Percentiles rank a stretch among this genome's conserved stretches.
phyloP scores from a whole-genome alignment of 2,888 invertebrate genomes.

The Frankliniella fusca region DNA sequence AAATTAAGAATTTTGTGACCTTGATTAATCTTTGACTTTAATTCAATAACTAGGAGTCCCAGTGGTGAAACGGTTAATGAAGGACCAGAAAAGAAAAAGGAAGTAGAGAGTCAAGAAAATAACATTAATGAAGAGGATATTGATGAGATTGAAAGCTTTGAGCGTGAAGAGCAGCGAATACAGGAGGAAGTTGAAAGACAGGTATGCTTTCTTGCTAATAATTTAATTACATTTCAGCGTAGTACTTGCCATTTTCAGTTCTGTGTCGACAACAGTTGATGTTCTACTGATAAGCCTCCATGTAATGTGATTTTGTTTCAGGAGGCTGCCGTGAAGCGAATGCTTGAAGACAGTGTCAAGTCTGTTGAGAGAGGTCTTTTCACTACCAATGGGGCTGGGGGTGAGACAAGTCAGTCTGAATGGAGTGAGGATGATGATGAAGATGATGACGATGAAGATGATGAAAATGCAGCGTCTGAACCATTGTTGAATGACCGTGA shows the following conservation, averaged over 20 bases:
- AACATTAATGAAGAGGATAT: slow-evolving; percentile 45
- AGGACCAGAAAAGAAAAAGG: slow-evolving; percentile 38
- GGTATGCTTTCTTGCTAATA: slow-evolving; percentile 37
- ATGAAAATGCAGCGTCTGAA: slow-evolving; percentile 61
- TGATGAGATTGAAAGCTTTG: slow-evolving; percentile 52
- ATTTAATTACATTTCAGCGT: no score
- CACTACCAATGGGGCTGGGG: slow-evolving; percentile 33
- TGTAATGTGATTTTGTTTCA: slow-evolving; percentile 37
- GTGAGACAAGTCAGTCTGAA: slow-evolving; percentile 66
- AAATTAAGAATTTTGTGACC: neutral
- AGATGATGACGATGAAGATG: slow-evolving; percentile 56
- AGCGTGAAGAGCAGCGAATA: slow-evolving; percentile 53
- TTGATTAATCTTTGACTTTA: neutral
- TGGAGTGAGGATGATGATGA: slow-evolving; percentile 65
- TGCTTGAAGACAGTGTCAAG: slow-evolving; percentile 51
- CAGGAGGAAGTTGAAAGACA: slow-evolving; percentile 51
- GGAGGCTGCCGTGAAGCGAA: slow-evolving; percentile 52
- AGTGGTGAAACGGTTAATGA: slow-evolving; percentile 32
- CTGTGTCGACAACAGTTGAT: slow-evolving; percentile 30
- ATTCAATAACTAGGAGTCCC: neutral
- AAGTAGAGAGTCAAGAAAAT: slow-evolving; percentile 32
- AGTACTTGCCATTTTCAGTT: slow-evolving; percentile 27
- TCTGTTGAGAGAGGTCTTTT: slow-evolving; percentile 49
- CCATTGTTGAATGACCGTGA: slow-evolving; percentile 53
- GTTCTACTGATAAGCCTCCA: neutral